Conservation (phyloP, 2,797 vertebrate genomes). For the Esox masquinongy region DNA sequence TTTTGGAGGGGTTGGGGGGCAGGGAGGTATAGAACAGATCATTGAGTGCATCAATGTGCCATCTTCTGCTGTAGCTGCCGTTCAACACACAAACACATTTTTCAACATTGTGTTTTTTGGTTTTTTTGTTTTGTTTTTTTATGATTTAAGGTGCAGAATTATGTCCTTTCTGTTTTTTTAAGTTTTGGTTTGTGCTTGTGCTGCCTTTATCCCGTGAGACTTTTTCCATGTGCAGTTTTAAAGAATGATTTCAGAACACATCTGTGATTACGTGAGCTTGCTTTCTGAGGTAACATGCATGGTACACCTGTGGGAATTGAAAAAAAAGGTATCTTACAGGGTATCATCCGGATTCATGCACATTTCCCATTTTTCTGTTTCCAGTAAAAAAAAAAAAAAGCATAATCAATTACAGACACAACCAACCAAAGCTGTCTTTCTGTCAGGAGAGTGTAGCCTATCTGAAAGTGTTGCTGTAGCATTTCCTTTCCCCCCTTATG, state of each 20-base stretch:
- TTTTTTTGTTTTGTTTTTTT: slow-evolving; percentile 59
- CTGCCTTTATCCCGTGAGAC: slow-evolving; percentile 52
- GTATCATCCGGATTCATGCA: slow-evolving; percentile 35
- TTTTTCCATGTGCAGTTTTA: slow-evolving; percentile 47
- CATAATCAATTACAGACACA: slow-evolving; percentile 50
- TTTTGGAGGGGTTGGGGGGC: slow-evolving; percentile 29
- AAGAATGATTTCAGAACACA: slow-evolving; percentile 31
- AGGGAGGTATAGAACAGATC: slow-evolving; percentile 47
- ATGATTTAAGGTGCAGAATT: slow-evolving; percentile 49
- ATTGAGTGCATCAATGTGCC: slow-evolving; percentile 65
- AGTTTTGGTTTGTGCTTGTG: slow-evolving; percentile 50
- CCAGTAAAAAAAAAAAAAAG: background rate
- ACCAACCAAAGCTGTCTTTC: slow-evolving; percentile 23
- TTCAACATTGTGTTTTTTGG: slow-evolving; percentile 51
- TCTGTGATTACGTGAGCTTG: slow-evolving; percentile 48
- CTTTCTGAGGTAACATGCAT: slow-evolving; percentile 45
- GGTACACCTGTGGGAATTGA: slow-evolving; percentile 31
- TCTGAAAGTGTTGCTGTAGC: slow-evolving; percentile 15
- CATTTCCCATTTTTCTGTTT: background rate
- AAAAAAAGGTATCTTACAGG: slow-evolving; percentile 7
- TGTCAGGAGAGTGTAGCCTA: slow-evolving; percentile 21
- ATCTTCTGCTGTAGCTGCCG: slow-evolving; percentile 55
- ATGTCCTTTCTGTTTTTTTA: slow-evolving; percentile 54
- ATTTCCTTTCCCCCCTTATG: slow-evolving; percentile 13
- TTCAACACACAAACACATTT: slow-evolving; percentile 30